Conservation (phyloP, 2,797 vertebrate genomes). For the Myripristis murdjan region DNA sequence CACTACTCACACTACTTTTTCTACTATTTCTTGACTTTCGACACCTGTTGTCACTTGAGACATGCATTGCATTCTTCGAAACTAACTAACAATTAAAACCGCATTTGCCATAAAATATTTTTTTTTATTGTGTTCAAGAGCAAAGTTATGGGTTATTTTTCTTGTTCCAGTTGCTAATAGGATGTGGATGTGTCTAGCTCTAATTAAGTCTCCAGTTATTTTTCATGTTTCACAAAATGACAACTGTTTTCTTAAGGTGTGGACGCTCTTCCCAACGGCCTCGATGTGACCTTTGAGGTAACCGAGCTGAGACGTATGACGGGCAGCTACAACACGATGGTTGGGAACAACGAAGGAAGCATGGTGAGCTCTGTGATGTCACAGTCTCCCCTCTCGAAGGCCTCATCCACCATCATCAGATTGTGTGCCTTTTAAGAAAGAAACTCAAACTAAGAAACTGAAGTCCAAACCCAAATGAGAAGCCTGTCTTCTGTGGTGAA, state of each 20-base stretch:
- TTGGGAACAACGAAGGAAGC: slow-evolving; percentile 98
- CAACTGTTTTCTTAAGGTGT: slow-evolving; percentile 82
- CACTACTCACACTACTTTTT: no score
- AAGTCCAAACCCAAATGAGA: no score
- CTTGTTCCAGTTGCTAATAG: neutral
- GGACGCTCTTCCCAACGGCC: slow-evolving; percentile 94
- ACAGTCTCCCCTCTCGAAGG: neutral
- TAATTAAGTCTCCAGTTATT: neutral
- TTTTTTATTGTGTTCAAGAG: neutral
- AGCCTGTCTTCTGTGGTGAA: no score
- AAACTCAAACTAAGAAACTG: no score
- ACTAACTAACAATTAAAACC: no score
- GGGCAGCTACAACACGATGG: slow-evolving; percentile 98
- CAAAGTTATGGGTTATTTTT: neutral
- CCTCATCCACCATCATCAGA: no score
- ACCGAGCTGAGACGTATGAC: slow-evolving; percentile 93
- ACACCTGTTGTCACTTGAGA: neutral
- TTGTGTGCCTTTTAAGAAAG: no score
- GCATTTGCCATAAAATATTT: no score
- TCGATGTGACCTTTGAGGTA: slow-evolving; percentile 97
- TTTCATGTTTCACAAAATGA: no score
- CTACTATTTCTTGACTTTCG: no score
- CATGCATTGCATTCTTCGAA: neutral
- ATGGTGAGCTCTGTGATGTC: slow-evolving; percentile 87
- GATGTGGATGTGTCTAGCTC: no score